These are phyloP conservation scores for Oxyura jamaicensis DNA, from an alignment of 2,113 vertebrate species.

Conservation along the genomic window DNA sequence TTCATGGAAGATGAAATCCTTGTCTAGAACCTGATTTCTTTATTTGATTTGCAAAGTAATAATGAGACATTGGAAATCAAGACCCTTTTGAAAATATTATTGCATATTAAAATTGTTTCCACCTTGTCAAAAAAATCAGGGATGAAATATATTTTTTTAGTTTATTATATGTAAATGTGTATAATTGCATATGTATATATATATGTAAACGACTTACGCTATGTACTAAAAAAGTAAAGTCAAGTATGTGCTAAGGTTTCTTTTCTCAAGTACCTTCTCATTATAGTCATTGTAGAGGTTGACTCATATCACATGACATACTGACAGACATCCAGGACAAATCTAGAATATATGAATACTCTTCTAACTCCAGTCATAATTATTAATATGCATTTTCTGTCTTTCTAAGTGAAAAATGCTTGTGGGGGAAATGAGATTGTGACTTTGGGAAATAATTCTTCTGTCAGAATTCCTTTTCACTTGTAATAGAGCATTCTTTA, in stretches of 20 bases:
- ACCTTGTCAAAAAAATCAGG: not conserved
- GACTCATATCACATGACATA: slow-evolving; percentile 49
- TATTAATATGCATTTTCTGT: not conserved
- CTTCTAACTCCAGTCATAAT: not conserved
- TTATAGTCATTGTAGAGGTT: slow-evolving; percentile 11
- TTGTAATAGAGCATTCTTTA: not conserved
- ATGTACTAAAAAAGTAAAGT: not conserved
- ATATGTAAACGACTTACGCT: not conserved
- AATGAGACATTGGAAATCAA: not conserved
- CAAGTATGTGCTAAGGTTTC: slow-evolving; percentile 5
- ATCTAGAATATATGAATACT: slow-evolving; percentile 12
- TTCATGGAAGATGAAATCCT: slow-evolving; percentile 45
- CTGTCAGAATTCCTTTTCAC: not conserved
- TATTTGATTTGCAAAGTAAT: not conserved
- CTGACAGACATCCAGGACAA: slow-evolving; percentile 53
- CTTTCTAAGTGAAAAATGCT: not conserved
- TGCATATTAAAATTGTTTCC: not conserved
- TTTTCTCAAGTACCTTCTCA: slow-evolving; percentile 48
- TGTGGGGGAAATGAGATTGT: not conserved
- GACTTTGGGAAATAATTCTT: not conserved
- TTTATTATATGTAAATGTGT: not conserved
- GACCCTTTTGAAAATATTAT: not conserved
- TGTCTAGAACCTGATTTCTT: not conserved
- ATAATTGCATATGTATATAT: not conserved
- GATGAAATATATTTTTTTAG: not conserved